phyloP scores from a whole-genome alignment of 2,888 invertebrate genomes.

The Hyppa rectilinea region DNA sequence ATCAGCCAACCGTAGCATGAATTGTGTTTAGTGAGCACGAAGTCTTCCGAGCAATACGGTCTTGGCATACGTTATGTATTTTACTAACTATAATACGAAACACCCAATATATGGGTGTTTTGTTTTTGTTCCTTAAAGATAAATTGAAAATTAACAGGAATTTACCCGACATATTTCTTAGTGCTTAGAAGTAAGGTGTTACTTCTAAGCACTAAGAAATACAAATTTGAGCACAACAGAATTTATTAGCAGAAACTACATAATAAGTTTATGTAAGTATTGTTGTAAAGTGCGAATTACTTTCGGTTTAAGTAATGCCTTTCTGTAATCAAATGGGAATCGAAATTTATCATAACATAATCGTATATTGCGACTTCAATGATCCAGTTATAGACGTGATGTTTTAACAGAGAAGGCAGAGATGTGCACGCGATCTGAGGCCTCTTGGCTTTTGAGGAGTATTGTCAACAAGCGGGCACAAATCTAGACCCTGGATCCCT shows the following conservation, averaged over 20 bases:
- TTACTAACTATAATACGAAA: slow-evolving; percentile 12
- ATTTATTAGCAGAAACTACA: not conserved
- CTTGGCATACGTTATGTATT: slow-evolving; percentile 22
- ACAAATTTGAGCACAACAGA: slow-evolving; percentile 11
- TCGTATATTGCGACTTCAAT: not conserved
- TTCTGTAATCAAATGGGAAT: not conserved
- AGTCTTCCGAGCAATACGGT: slow-evolving; percentile 37
- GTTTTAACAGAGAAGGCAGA: not conserved
- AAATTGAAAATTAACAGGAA: slow-evolving; percentile 18
- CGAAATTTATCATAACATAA: not conserved
- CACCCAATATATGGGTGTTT: not conserved
- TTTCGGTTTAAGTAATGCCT: not conserved
- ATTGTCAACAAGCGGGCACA: not conserved
- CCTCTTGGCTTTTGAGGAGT: too few species aligned
- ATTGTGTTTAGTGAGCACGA: slow-evolving; percentile 63
- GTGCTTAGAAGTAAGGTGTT: not conserved
- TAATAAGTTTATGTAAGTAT: too few species aligned
- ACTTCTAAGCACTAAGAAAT: not conserved
- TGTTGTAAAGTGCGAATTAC: not conserved
- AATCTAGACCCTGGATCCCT: too few species aligned
- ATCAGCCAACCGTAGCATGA: slow-evolving; percentile 58
- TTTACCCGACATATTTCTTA: not conserved
- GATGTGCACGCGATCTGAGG: not conserved
- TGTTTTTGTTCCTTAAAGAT: slow-evolving; percentile 11
- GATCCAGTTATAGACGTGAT: too few species aligned